A percentile compares a stretch with the other conserved stretches of the same genome.
Evolutionary conservation across 2,113 vertebrate genomes (phyloP).

Genomic region (Vulpes vulpes): DNA sequence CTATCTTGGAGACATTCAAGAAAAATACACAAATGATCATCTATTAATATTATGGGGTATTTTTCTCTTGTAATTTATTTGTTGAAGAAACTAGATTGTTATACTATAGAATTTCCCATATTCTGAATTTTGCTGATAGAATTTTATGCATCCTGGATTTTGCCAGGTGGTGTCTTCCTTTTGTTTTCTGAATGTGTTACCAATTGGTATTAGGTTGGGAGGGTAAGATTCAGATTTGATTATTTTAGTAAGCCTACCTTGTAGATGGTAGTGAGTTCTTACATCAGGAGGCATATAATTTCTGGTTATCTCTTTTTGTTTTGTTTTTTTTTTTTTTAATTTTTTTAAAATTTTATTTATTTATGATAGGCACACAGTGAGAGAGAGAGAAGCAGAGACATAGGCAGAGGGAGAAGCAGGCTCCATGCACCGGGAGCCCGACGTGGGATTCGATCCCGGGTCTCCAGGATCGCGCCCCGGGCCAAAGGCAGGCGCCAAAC

Average conservation of each 20-base stretch:
- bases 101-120: neutral
- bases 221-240: neutral
- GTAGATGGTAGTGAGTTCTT: neutral
- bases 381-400: too few species aligned
- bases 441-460: too few species aligned
- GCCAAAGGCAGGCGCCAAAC: too few species aligned
- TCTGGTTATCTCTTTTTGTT: neutral
- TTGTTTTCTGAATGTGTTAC: neutral
- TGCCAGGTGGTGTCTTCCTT: neutral
- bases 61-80: neutral
- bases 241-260: neutral
- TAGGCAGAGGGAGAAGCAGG: too few species aligned
- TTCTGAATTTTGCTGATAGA: neutral
- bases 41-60: neutral
- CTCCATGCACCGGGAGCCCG: too few species aligned
- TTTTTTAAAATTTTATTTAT: too few species aligned
- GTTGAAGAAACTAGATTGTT: neutral
- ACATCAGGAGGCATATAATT: neutral
- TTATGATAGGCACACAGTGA: too few species aligned
- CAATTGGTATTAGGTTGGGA: neutral
- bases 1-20: neutral
- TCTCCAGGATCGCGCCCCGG: too few species aligned
- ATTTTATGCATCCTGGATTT: neutral
- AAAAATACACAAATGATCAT: neutral
- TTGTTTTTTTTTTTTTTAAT: too few species aligned